phyloP scores from a whole-genome alignment of 2,113 vertebrate species.

The Platichthys stellatus region DNA sequence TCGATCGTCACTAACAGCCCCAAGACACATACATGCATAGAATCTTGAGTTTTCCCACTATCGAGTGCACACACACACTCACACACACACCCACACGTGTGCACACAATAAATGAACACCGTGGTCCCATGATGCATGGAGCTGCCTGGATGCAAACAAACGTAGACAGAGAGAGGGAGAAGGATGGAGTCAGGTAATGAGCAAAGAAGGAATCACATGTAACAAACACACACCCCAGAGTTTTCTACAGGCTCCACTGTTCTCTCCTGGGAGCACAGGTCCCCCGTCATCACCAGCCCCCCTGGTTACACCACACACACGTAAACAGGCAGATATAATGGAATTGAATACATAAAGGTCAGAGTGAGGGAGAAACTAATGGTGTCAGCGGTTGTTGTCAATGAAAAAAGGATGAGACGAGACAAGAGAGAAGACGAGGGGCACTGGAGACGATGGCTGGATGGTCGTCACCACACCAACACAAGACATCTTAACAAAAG shows the following conservation, averaged over 20 bases:
- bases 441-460: too few relatives aligned
- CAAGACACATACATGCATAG: neutral
- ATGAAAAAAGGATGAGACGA: too few relatives aligned
- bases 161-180: constrained; percentile 9
- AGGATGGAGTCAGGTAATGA: constrained; percentile 10
- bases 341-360: too few relatives aligned
- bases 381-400: too few relatives aligned
- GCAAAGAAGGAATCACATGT: constrained; percentile 18
- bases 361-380: too few relatives aligned
- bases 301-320: constrained; percentile 5
- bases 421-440: too few relatives aligned
- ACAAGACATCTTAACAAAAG: too few relatives aligned
- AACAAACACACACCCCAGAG: constrained; percentile 38
- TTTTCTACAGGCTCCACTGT: constrained; percentile 6
- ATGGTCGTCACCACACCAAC: too few relatives aligned
- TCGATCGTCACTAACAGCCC: constrained; percentile 35
- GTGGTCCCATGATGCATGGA: neutral
- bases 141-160: constrained; percentile 22
- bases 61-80: neutral
- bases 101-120: neutral
- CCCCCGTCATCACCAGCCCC: constrained; percentile 8
- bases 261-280: constrained; percentile 9
- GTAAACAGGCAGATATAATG: neutral
- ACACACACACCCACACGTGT: neutral
- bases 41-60: neutral